Evolutionary conservation across 2,888 invertebrate genomes (phyloP).

Genomic region (Brachyptera putata): DNA sequence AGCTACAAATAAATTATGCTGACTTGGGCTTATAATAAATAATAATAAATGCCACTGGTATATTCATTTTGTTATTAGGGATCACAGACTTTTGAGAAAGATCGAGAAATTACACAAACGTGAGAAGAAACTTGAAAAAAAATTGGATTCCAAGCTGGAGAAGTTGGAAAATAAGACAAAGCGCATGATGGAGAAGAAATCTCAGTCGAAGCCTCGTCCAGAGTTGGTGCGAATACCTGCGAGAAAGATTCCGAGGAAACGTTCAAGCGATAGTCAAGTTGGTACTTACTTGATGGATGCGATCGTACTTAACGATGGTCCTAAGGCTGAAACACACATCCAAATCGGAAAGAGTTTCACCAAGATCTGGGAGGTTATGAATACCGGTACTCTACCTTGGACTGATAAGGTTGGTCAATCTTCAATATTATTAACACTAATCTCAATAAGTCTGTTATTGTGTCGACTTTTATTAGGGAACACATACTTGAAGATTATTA

Average conservation of each 20-base stretch:
- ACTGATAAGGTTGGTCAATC: constrained; percentile 36
- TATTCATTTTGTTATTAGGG: too few species aligned
- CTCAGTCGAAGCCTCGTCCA: constrained; percentile 24
- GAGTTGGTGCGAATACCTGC: constrained; percentile 20
- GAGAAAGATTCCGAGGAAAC: constrained; percentile 21
- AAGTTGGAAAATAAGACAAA: constrained; percentile 46
- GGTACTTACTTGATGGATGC: constrained; percentile 31
- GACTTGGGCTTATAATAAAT: too few species aligned
- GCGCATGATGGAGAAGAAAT: constrained; percentile 44
- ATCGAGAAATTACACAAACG: constrained; percentile 33
- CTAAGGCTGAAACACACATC: constrained; percentile 25
- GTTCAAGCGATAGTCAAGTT: constrained; percentile 19
- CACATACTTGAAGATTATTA: too few species aligned
- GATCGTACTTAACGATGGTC: constrained; percentile 28
- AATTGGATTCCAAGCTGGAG: constrained; percentile 44
- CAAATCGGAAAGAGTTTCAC: constrained; percentile 43
- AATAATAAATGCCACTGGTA: too few species aligned
- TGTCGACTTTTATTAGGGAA: too few species aligned
- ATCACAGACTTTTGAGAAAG: constrained; percentile 33
- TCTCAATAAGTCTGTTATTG: too few species aligned
- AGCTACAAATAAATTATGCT: too few species aligned
- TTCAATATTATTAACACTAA: too few species aligned
- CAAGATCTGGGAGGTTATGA: constrained; percentile 45
- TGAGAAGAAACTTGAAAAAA: constrained; percentile 40
- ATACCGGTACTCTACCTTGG: constrained; percentile 44